Base-by-base conservation (phyloP, 2,113 vertebrate species). In the Nematolebias whitei region DNA sequence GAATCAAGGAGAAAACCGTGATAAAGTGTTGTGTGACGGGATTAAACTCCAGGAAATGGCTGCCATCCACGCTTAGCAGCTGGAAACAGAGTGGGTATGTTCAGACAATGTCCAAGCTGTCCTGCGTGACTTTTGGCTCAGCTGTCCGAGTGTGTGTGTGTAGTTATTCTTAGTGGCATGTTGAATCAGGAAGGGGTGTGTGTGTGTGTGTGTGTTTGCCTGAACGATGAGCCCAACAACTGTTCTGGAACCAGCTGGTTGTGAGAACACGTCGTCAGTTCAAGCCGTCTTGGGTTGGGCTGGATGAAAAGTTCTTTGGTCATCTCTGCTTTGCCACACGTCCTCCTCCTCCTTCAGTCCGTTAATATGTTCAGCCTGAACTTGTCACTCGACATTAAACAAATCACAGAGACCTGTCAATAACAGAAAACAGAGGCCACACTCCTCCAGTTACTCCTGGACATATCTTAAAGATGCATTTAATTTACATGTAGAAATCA, bases 191-290 rank as follows among this genome's bases (percentile, higher is more conserved):
- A 63, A 54, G 63, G 66, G 48, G 53, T 39, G 10, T 2, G 61
- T 50, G 53, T 39, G 10, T 2, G 61, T 51, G n/a, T 23, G 20
- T 24, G 24, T 35, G 66, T 57, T 49, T 86, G 80, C 75, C 26
- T 63, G 61, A 71, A 75, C 82, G 78, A 55, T 63, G 80, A 52
- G 53, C 38, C 63, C 54, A 61, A 45, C 41, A 64, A 74, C 79
- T 81, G 83, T 67, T 40, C 54, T 35, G 65, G 60, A 83, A 73
- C 61, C 74, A 84, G 78, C 76, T 88, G 84, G 74, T 78, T 3
- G 14, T 3, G n/a, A 44, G 58, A 88, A 87, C 91, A 82, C 91
- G 89, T 83, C 58, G 54, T 72, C 64, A 15, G 16, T 41, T 56
- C 55, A 12, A n/a, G 38, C 63, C 10, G 29, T 44, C 10, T n/a